Base-by-base conservation (phyloP, 2,888 invertebrate species). In the Digitonthophagus gazella region DNA sequence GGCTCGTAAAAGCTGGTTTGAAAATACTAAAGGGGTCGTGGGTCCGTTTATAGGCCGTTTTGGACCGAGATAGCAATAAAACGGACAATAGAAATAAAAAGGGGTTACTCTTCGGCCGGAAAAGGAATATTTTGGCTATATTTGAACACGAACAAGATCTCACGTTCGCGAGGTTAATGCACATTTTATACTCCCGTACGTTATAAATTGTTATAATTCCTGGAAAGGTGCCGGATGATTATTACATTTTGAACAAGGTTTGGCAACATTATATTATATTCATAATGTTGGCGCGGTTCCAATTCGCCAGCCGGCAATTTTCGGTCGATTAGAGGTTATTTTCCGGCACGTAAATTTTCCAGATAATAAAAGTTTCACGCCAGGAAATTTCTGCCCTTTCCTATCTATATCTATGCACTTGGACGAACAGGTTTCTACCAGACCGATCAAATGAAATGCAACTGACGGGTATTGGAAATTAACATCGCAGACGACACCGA, bases 381-480 rank as follows among this genome's bases (percentile, higher is more conserved):
- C 8, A 44, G 28, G 28, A 44, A 44, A 44, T 11, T 44, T 44
- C 28, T 44, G 11, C 28, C 11, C 28, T n/a, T n/a, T n/a, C 28
- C 28, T 44, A 8, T 44, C 11, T 44, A 44, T 44, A 6, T 44
- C 28, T 44, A 44, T 44, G 28, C 28, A 44, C 8, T 44, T 44
- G 8, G 28, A 44, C 11, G 28, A 11, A 8, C 28, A 44, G 8
- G 28, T 44, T 44, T 44, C 28, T n/a, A n/a, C 6, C 8, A 58
- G 18, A 58, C 58, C 58, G 28, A 58, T 58, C 16, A 58, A 58
- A 44, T 44, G 28, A 44, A 44, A 44, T 11, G 58, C 58, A 58
- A 19, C 11, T 44, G 28, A 44, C 28, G 28, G 11, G 28, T 44
- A 44, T 44, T 44, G 28, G 28, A 44, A 44, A 44, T 44, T 44